Base-by-base conservation (phyloP, 2,888 invertebrate species). In the Cantharis flavilabris region DNA sequence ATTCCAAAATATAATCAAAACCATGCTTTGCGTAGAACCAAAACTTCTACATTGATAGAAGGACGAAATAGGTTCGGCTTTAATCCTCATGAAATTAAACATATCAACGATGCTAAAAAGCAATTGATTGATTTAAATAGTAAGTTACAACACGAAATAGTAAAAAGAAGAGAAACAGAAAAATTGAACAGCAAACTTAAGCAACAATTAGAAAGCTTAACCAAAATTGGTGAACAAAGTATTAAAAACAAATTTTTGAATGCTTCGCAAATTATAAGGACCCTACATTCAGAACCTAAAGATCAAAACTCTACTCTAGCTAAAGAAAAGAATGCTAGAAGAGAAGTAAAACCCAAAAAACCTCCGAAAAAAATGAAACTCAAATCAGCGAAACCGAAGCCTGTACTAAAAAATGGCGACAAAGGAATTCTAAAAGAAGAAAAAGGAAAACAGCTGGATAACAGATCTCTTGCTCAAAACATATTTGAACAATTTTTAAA, bases 91-190 rank as follows among this genome's bases (percentile, higher is more conserved):
- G 76, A 77, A 63, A 33, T 79, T 71, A 76, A 74, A 62, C 62
- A 70, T 28, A n/a, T 79, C 9, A n/a, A 23, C 9, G 69, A 72
- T 26, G 73, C 74, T 67, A 80, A 79, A 76, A 76, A 77, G 62
- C 73, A 80, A 62, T 20, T 80, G 14, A 67, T 62, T 49, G 83
- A 85, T 73, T 84, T 93, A 16, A 92, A 92, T 83, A 90, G 91
- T 74, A 91, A 92, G 86, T 85, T 93, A 3, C 90, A 91, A 79
- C 90, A 91, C 64, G 93, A 93, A 86, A 91, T 91, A 62, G 88
- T 89, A 0, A 90, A 91, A 81, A 89, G 93, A n/a, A 90, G 91
- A 80, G 91, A 92, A 85, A 90, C 92, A 1, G 93, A 93, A 83
- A 90, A 90, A 81, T 85, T 92, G 30, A 93, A 93, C 83, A 87